Base-by-base conservation (phyloP, 2,113 vertebrate species). In the Physeter macrocephalus region DNA sequence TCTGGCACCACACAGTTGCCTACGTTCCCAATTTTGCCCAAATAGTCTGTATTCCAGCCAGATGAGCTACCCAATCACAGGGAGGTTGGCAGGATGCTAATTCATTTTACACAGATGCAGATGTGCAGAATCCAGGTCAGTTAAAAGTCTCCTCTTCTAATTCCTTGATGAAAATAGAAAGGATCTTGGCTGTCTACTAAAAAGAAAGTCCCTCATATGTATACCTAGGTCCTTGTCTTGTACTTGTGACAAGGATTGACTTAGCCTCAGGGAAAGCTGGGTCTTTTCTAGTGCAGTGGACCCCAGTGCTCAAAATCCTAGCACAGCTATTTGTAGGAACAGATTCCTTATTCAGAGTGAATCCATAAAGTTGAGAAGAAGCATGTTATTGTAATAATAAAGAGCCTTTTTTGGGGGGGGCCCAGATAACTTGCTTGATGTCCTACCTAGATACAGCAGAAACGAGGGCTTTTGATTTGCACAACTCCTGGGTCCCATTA, bases 11-110 rank as follows among this genome's bases (percentile, higher is more conserved):
- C 36, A n/a, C 64, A 8, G 91, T 77, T 75, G 67, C 61, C 94
- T 82, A 84, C 14, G 92, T 84, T 67, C 49, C 88, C 21, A 41
- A 5, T 85, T 84, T 67, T 61, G 52, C 67, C 71, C 93, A 88
- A 64, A 15, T 69, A 57, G 15, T 67, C 66, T 92, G 46, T 67
- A n/a, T 39, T 86, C 46, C 21, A 80, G 96, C 97, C 93, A 97
- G 83, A 90, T 54, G 66, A 89, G 23, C 78, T 92, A 72, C 80
- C 57, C 57, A 57, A 8, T 66, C 8, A 10, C n/a, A 18, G 36
- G 67, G 27, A 62, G 80, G 62, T 14, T 71, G 27, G 77, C 88
- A 91, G 81, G 62, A 6, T 62, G 72, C 66, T 66, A 81, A 54
- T 88, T 17, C 59, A 46, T 80, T 39, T 69, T 81, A 77, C 39